Evolutionary conservation across 2,113 vertebrate species (phyloP).

Genomic region (Pantherophis guttatus): DNA sequence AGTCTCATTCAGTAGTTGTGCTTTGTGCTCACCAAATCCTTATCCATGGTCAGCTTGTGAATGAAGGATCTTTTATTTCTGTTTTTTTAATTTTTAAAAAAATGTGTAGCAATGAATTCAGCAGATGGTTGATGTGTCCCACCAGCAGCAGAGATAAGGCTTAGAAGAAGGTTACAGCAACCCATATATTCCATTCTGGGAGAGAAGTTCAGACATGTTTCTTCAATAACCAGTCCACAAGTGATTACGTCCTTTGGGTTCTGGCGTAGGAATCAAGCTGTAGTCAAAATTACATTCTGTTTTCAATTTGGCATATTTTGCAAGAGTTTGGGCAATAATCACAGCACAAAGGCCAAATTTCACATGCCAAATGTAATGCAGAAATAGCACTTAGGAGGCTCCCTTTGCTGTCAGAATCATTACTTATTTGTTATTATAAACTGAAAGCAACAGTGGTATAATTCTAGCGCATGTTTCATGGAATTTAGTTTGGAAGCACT

Average conservation of each 20-base stretch:
- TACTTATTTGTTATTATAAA: conserved; percentile 7
- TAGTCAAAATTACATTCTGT: background rate
- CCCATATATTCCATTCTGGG: background rate
- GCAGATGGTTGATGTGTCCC: background rate
- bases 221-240: background rate
- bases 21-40: background rate
- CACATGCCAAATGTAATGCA: conserved; percentile 10
- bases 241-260: background rate
- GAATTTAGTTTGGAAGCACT: background rate
- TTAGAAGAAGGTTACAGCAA: background rate
- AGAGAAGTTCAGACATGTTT: background rate
- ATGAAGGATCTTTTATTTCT: background rate
- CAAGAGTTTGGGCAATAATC: background rate
- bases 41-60: background rate
- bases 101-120: background rate
- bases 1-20: background rate
- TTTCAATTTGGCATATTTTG: conserved; percentile 15
- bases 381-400: conserved; percentile 21
- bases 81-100: background rate
- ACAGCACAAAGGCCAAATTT: conserved; percentile 4
- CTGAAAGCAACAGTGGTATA: background rate
- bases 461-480: background rate
- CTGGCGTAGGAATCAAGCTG: background rate
- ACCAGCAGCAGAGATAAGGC: background rate
- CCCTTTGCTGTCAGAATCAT: background rate